These are phyloP conservation scores for Zelleria hepariella DNA, from an alignment of 2,888 invertebrate genomes.

Conservation along the genomic window DNA sequence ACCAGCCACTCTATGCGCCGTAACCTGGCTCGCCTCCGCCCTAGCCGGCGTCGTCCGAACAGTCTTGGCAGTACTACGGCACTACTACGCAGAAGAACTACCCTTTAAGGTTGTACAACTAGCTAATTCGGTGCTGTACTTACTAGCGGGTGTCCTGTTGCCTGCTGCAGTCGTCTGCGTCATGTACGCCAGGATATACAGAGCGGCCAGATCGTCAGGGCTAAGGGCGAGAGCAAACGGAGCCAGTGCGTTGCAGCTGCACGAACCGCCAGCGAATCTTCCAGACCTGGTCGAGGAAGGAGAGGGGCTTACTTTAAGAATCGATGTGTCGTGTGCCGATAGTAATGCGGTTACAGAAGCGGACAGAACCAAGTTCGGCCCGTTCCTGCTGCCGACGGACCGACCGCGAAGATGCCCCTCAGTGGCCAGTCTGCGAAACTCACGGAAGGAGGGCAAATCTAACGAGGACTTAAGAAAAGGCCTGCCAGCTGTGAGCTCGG, in stretches of 20 bases:
- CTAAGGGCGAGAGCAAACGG: conserved; percentile 58
- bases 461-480: conserved; percentile 50
- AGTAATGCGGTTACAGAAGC: conserved; percentile 27
- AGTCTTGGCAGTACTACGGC: conserved; percentile 40
- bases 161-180: conserved; percentile 77
- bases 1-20: conserved; percentile 61
- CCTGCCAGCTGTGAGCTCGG: conserved; percentile 63
- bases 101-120: conserved; percentile 42
- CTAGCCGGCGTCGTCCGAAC: conserved; percentile 46
- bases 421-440: conserved; percentile 54
- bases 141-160: conserved; percentile 43
- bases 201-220: conserved; percentile 81
- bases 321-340: conserved; percentile 41
- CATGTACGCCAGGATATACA: conserved; percentile 82
- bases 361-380: conserved; percentile 49
- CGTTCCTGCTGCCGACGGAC: conserved; percentile 59
- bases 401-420: conserved; percentile 58
- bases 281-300: conserved; percentile 56
- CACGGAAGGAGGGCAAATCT: conserved; percentile 55
- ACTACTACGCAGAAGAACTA: conserved; percentile 41
- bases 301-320: conserved; percentile 57
- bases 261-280: conserved; percentile 53
- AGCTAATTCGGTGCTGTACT: conserved; percentile 50
- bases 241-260: conserved; percentile 65
- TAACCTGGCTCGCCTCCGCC: conserved; percentile 66